Conservation (phyloP, 2,113 vertebrate species). For the Perca schrenkii region DNA sequence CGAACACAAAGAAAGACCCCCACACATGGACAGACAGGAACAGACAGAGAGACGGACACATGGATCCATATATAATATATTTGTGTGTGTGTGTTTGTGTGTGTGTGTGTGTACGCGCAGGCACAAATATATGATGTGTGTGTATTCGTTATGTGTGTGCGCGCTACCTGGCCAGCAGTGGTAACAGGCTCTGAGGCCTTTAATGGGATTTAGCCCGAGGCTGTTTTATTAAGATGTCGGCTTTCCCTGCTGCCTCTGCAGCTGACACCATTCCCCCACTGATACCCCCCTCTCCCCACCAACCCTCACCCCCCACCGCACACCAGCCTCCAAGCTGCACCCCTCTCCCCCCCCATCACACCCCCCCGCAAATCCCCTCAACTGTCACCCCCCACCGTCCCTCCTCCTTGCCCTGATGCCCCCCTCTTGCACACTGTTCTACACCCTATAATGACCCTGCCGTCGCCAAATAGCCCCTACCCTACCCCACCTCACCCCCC, state of each 20-base stretch:
- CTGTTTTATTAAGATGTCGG: conserved; percentile 99
- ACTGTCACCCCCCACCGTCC: conserved; percentile 82
- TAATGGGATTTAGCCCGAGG: conserved; percentile 99
- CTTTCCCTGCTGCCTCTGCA: conserved; percentile 99
- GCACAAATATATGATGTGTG: conserved; percentile 56
- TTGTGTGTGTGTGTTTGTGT: conserved; percentile 62
- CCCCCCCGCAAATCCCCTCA: conserved; percentile 63
- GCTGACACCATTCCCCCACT: conserved; percentile 96
- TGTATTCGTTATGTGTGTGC: conserved; percentile 66
- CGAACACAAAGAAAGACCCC: conserved; percentile 76
- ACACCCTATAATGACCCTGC: conserved; percentile 75
- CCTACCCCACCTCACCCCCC: conserved; percentile 44
- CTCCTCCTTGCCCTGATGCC: conserved; percentile 49
- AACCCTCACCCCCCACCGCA: conserved; percentile 70
- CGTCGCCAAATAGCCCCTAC: conserved; percentile 59
- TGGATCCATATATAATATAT: conserved; percentile 85
- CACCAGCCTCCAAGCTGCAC: conserved; percentile 79
- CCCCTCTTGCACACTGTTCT: conserved; percentile 67
- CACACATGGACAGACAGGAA: conserved; percentile 81
- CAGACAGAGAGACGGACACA: conserved; percentile 85
- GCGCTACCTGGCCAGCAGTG: conserved; percentile 98
- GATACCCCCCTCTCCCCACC: conserved; percentile 74
- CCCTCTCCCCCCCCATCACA: conserved; percentile 24
- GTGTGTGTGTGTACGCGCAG: conserved; percentile 39
- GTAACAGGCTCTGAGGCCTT: conserved; percentile 99